phyloP scores from a whole-genome alignment of 64 coral and sea anemone species.

The Stichodactyla helianthus region DNA sequence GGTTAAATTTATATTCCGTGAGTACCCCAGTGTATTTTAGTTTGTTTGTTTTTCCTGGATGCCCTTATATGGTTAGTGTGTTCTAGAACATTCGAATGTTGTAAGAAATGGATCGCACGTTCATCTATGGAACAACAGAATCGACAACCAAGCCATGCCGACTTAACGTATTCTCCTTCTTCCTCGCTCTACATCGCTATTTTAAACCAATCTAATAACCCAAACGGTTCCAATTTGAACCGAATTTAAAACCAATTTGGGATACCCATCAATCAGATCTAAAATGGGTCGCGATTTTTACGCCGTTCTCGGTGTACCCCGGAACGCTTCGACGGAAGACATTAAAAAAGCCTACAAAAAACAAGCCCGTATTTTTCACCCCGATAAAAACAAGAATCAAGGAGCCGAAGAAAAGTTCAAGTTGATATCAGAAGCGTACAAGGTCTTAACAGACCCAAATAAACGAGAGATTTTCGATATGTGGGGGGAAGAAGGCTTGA shows the following conservation, averaged over 20 bases:
- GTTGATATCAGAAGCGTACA: slow-evolving; percentile 79
- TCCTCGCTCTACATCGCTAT: not conserved
- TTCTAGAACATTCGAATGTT: not conserved
- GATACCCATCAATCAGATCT: slow-evolving; percentile 15
- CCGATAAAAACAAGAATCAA: slow-evolving; percentile 79
- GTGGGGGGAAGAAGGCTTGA: slow-evolving; percentile 74
- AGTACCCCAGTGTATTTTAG: not conserved
- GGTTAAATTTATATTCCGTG: not conserved
- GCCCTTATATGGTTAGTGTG: not conserved
- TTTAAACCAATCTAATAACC: not conserved
- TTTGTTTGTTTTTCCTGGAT: not conserved
- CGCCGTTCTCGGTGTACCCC: slow-evolving; percentile 52
- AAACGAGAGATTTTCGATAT: slow-evolving; percentile 66
- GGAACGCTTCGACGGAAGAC: slow-evolving; percentile 55
- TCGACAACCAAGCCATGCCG: not conserved
- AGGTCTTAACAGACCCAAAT: slow-evolving; percentile 68
- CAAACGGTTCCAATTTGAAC: not conserved
- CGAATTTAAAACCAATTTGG: slow-evolving; percentile 24
- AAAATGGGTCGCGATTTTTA: slow-evolving; percentile 79
- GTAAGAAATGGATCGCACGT: not conserved
- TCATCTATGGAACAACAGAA: not conserved
- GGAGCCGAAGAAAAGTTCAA: slow-evolving; percentile 89
- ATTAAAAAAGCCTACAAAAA: slow-evolving; percentile 89
- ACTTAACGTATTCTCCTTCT: not conserved
- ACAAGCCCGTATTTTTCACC: slow-evolving; percentile 66